Evolutionary conservation across 2,797 vertebrate genomes (phyloP).

Genomic region (Parauchenoglanis ngamensis): DNA sequence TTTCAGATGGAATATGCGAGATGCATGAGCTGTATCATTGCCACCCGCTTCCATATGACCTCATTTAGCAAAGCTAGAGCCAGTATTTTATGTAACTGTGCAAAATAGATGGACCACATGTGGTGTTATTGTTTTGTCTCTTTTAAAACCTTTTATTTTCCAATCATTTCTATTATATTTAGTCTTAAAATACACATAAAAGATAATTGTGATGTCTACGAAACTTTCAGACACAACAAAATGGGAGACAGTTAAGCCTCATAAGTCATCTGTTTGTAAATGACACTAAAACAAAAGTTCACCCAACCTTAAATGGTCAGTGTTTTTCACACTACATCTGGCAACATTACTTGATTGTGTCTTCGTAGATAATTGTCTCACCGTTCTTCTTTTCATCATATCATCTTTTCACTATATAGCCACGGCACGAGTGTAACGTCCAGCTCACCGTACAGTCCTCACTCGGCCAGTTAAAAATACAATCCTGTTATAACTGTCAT

Average conservation of each 20-base stretch:
- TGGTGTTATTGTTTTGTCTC: not conserved
- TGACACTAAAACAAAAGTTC: not conserved
- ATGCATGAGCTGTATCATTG: conserved; percentile 15
- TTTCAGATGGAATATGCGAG: conserved; percentile 18
- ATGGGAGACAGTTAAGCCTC: not conserved
- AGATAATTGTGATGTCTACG: not conserved
- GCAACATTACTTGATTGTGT: not conserved
- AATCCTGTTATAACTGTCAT: not conserved
- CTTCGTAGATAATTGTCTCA: not conserved
- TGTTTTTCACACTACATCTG: not conserved
- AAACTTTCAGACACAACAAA: conserved; percentile 8
- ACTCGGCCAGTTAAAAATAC: not conserved
- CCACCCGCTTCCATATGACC: not conserved
- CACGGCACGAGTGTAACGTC: not conserved
- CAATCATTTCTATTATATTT: not conserved
- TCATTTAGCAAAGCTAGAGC: conserved; percentile 14
- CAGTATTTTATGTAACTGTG: not conserved
- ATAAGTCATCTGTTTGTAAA: conserved; percentile 10
- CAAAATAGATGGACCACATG: not conserved
- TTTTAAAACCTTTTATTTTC: not conserved
- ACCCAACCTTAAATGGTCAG: not conserved
- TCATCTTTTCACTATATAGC: not conserved
- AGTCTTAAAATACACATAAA: not conserved
- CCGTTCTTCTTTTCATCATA: not conserved
- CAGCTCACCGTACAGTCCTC: not conserved